A percentile compares a stretch with the other conserved stretches of the same genome.
Conservation (phyloP, 2,888 invertebrate genomes). For the Dyspetes luteomarginatus region DNA sequence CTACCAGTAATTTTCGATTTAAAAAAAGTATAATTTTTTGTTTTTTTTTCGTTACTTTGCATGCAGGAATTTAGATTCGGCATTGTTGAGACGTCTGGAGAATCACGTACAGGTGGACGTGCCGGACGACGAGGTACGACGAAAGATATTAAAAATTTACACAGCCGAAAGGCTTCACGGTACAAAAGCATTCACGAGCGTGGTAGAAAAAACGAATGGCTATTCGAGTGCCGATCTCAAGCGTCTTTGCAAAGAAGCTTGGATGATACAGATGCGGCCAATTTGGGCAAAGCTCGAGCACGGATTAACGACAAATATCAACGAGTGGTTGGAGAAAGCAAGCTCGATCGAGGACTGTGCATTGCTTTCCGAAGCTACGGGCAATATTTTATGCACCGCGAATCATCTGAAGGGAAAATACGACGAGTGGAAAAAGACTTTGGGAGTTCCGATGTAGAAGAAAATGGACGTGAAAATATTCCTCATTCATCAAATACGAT, state of each 20-base stretch:
- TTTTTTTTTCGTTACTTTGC: background rate
- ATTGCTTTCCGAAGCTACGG: constrained; percentile 84
- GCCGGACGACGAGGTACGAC: constrained; percentile 88
- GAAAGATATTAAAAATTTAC: constrained; percentile 87
- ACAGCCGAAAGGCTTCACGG: constrained; percentile 84
- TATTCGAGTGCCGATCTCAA: constrained; percentile 96
- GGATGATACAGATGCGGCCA: constrained; percentile 91
- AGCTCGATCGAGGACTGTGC: constrained; percentile 33
- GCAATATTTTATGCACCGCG: constrained; percentile 86
- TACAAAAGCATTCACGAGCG: constrained; percentile 82
- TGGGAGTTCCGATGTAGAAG: constrained; percentile 74
- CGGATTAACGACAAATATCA: constrained; percentile 1
- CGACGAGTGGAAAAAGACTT: constrained; percentile 87
- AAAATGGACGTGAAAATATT: constrained; percentile 28
- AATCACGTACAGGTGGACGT: constrained; percentile 93
- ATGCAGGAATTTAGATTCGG: constrained; percentile 92
- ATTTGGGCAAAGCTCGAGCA: constrained; percentile 85
- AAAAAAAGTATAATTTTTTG: background rate
- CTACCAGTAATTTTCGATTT: background rate
- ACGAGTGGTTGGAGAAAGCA: constrained; percentile 11
- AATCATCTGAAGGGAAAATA: constrained; percentile 86
- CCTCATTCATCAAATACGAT: too few species aligned
- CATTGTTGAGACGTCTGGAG: constrained; percentile 94
- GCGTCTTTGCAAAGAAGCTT: constrained; percentile 94
- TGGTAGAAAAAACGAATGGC: constrained; percentile 87